Conservation (phyloP, 2,797 vertebrate species). For the Propithecus deckenii region DNA sequence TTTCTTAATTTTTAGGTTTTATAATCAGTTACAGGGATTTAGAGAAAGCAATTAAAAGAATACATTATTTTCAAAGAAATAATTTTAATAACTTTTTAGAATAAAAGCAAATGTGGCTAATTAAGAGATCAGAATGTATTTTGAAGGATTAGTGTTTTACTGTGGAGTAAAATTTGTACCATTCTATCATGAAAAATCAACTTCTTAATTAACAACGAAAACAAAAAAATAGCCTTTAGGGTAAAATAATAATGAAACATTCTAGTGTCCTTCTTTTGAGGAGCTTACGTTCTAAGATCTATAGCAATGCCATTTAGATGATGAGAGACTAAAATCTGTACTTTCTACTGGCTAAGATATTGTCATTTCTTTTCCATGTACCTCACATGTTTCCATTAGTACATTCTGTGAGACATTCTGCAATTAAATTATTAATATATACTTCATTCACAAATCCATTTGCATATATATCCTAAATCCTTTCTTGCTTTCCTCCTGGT, state of each 20-base stretch:
- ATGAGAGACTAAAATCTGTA: neutral
- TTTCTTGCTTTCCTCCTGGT: conserved; percentile 48
- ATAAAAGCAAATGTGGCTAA: neutral
- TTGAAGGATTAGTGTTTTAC: neutral
- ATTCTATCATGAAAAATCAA: neutral
- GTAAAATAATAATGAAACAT: neutral
- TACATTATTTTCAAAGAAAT: neutral
- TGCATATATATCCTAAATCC: conserved; percentile 22
- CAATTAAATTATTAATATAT: neutral
- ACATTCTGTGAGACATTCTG: neutral
- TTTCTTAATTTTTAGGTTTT: neutral
- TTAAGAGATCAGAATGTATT: neutral
- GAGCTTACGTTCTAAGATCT: neutral
- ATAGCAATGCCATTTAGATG: neutral
- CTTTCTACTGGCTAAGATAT: neutral
- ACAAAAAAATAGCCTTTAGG: neutral
- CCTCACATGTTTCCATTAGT: neutral
- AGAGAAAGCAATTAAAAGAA: neutral
- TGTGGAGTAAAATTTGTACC: neutral
- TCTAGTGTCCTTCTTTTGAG: neutral
- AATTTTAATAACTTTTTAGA: neutral
- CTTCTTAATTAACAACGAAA: neutral
- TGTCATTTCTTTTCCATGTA: neutral
- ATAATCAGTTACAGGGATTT: neutral
- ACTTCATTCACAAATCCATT: conserved; percentile 23